Evolutionary conservation across 2,888 invertebrate genomes (phyloP), one percentile per base, ranked within the genome.

Genomic region (Drosophila suboccidentalis): DNA sequence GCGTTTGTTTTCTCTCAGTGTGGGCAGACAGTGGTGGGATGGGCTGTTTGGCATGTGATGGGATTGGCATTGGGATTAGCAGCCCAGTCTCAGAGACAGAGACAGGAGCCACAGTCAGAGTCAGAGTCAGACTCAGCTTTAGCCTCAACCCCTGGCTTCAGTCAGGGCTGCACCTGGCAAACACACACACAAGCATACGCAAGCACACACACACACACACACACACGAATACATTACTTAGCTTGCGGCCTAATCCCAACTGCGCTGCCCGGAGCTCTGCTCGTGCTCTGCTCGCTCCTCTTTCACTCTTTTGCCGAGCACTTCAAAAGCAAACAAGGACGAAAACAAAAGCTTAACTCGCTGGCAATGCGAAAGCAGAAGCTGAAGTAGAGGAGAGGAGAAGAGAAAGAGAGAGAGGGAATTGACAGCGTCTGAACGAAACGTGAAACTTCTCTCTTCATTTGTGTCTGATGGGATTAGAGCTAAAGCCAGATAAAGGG

Each of bases 401-500:
- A 59, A 36, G 46, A 50, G 13, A 11, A n/a, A 50, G 13, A 50
- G 50, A 38, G 46, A 39, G 60, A 38, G 53, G 43, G 54, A 72
- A 71, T 71, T 69, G 64, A 71, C 67, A 61, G 64, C 63, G 66
- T 70, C 63, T 75, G 78, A 5, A 26, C 74, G 85, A 84, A 85
- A 87, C 88, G 87, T 89, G 88, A 85, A 87, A 91, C 89, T 90
- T 87, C 86, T 90, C 86, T 90, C 86, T 90, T 91, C 90, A 91
- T 90, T 90, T 90, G 90, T 87, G 90, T 84, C 91, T 92, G 93
- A 92, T 92, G 92, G 90, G 93, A 92, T 92, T 92, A 92, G 85
- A 89, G 84, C 82, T 88, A 92, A 93, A 92, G 92, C 92, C 92
- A 93, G 92, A 92, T 93, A 93, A 93, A 92, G 89, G 93, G 93